phyloP scores from a whole-genome alignment of 2,888 invertebrate genomes.

The Drosophila testacea region DNA sequence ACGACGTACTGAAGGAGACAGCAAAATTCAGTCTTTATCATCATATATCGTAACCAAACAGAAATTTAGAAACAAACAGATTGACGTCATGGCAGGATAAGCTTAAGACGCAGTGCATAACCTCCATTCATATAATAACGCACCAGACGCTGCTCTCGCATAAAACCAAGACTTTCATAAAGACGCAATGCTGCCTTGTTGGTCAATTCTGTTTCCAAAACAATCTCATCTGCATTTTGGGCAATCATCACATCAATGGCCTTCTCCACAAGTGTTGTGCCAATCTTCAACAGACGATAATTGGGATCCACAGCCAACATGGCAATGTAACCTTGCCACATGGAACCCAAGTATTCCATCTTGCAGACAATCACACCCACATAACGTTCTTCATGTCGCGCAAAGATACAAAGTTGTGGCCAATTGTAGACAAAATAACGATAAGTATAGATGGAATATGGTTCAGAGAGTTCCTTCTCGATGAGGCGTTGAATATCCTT shows the following conservation, averaged over 20 bases:
- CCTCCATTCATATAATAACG: slow-evolving; percentile 99
- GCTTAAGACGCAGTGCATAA: slow-evolving; percentile 97
- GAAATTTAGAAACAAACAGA: not conserved
- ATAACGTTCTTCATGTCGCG: slow-evolving; percentile 48
- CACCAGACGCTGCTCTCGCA: slow-evolving; percentile 98
- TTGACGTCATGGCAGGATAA: slow-evolving; percentile 90
- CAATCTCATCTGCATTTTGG: slow-evolving; percentile 98
- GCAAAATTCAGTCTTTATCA: not conserved
- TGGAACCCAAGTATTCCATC: slow-evolving; percentile 14
- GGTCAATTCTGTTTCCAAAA: slow-evolving; percentile 99
- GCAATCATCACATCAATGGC: slow-evolving; percentile 93
- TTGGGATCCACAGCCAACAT: slow-evolving; percentile 68
- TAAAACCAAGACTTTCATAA: slow-evolving; percentile 99
- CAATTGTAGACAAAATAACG: slow-evolving; percentile 73
- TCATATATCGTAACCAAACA: slow-evolving; percentile 1
- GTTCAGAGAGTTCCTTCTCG: slow-evolving; percentile 62
- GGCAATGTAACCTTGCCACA: slow-evolving; percentile 59
- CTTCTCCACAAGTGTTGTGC: slow-evolving; percentile 51
- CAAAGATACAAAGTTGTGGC: slow-evolving; percentile 66
- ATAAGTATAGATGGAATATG: slow-evolving; percentile 72
- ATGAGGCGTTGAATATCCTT: slow-evolving; percentile 46
- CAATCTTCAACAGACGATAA: slow-evolving; percentile 56
- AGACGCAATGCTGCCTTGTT: slow-evolving; percentile 97
- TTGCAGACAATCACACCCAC: slow-evolving; percentile 71
- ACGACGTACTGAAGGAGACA: not conserved